Conservation (phyloP, 2,888 invertebrate genomes). For the Chrysotoxum bicinctum region DNA sequence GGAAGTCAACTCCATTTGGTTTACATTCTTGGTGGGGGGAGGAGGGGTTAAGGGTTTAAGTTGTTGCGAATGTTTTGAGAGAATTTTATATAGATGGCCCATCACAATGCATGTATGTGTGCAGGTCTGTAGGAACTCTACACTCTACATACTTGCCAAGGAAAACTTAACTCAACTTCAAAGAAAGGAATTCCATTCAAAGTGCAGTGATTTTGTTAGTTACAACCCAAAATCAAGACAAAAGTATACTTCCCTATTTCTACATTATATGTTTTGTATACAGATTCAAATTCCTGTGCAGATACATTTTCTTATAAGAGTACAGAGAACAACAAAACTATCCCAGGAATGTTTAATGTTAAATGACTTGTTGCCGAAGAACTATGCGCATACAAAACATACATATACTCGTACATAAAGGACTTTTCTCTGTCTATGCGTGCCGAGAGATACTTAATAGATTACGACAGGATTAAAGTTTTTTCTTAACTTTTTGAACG, state of each 20-base stretch:
- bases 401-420: background rate
- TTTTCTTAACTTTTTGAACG: constrained; percentile 4
- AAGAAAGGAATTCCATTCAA: constrained; percentile 61
- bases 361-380: constrained; percentile 67
- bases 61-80: constrained; percentile 28
- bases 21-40: constrained; percentile 45
- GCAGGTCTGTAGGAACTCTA: too few species aligned
- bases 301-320: background rate
- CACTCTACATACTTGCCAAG: too few species aligned
- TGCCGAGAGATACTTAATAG: constrained; percentile 36
- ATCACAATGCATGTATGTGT: too few species aligned
- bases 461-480: constrained; percentile 48
- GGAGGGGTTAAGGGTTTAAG: constrained; percentile 7
- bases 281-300: constrained; percentile 15
- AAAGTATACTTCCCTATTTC: background rate
- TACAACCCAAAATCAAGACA: constrained; percentile 5
- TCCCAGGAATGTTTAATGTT: constrained; percentile 64
- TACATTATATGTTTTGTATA: background rate
- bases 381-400: constrained; percentile 15
- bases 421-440: constrained; percentile 1
- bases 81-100: constrained; percentile 69
- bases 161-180: constrained; percentile 31
- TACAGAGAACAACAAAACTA: constrained; percentile 44
- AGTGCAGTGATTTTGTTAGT: constrained; percentile 34
- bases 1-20: constrained; percentile 61